Conservation (phyloP, 2,113 vertebrate species). For the Rhea americana region DNA sequence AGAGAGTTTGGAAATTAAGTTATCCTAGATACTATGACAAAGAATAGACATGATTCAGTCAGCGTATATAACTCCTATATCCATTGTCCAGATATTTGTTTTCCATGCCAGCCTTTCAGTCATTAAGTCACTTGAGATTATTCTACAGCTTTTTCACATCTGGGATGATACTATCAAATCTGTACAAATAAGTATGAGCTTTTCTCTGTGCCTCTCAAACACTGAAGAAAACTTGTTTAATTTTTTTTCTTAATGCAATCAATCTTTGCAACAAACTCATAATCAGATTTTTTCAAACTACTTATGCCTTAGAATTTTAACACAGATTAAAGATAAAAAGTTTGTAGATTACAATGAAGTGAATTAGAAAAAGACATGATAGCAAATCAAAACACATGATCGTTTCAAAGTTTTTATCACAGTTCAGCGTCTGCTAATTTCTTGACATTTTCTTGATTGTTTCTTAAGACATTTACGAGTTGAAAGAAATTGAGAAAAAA, state of each 20-base stretch:
- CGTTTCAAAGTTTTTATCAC: neutral
- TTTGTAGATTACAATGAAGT: neutral
- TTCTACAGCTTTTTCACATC: neutral
- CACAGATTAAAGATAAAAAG: too few relatives aligned
- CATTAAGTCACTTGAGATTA: neutral
- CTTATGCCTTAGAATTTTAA: too few relatives aligned
- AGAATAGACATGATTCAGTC: neutral
- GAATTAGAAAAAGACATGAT: neutral
- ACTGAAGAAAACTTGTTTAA: neutral
- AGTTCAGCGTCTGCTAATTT: neutral
- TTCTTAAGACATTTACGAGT: neutral
- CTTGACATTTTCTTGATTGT: neutral
- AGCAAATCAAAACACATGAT: neutral
- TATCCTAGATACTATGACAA: neutral
- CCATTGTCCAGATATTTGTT: neutral
- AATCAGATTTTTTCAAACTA: too few relatives aligned
- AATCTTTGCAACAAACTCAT: too few relatives aligned
- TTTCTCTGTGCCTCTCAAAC: neutral
- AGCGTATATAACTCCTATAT: neutral
- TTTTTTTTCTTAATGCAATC: neutral
- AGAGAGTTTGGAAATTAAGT: neutral
- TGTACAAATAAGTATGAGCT: neutral
- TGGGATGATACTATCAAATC: neutral
- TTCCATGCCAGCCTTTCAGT: neutral
- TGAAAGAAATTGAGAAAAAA: neutral